Evolutionary conservation across 1,140 invertebrate species (phyloP), one percentile per base, ranked within the genome.

Genomic region (Drosophila lacertosa): DNA sequence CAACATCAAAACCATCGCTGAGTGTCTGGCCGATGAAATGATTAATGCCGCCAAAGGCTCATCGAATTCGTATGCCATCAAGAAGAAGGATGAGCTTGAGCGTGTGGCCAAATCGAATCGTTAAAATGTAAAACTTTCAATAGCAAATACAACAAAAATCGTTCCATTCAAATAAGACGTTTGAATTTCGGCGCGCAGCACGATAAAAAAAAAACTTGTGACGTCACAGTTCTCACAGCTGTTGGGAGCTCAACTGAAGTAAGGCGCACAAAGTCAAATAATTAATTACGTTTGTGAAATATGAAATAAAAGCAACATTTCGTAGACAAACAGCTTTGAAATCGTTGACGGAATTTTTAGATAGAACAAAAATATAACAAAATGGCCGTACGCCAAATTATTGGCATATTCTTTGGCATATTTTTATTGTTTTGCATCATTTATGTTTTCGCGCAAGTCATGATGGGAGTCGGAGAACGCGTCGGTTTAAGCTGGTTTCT

Each of bases 21-120:
- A 99, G 92, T 99, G 98, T 93, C 94, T 99, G 81, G 98, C 99
- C 92, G 99, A 99, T 94, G 98, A 99, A 92, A 94, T 99, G 9
- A 99, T 99, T 91, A 99, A 99, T 91, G 98, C 99, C 70, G 98
- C 98, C 37, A 99, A 99, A 95, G 98, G 98, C 71, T 99, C 98
- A 57, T 99, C 98, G 32, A 99, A 99, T 93, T 99, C 97, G 37
- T 99, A 99, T 91, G 98, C 98, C 60, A 99, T 99, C 92, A 99
- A 99, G 93, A 99, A 99, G 94, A 99, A 99, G 93, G 99, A 99
- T 92, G 98, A 99, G 94, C 94, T 99, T 89, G 98, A 99, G 93
- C 97, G 99, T 94, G 99, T 99, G 74, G 98, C 98, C 89, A 99
- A 99, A 92, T 99, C 98, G 90, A 99, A 99, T 94, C 96, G 98